Evolutionary conservation across 92 coral and sea anemone species (phyloP), one percentile per base, ranked within the genome.

Genomic region (Heliopora coerulea): DNA sequence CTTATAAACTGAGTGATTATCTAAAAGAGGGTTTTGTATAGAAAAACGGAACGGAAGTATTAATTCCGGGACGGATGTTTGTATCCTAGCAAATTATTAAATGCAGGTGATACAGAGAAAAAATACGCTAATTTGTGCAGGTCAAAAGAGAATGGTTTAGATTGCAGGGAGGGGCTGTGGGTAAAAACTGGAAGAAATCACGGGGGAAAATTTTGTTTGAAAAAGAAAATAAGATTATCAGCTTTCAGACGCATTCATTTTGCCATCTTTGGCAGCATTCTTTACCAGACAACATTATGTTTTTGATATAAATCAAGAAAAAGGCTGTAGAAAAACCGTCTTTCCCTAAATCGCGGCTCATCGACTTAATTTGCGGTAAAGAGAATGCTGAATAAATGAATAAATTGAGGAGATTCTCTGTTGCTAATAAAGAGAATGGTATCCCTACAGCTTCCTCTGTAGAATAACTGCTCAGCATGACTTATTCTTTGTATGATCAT

Each of bases 351-450:
- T 11, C 42, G 42, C 11, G 52, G 14, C 10, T 46, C n/a, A 8
- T 15, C 2, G 14, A 15, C 42, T 15, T 8, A 46, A 46, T 8
- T 46, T 46, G 52, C 52, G 15, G 52, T 2, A 15, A 46, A 46
- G 52, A 7, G n/a, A 2, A 56, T 56, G 29, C 61, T 56, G 11
- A 56, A 17, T 23, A 56, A 56, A 14, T 56, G 61, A 17, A 23
- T 9, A 56, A 17, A 33, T 54, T 52, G 62, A 52, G 27, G 77
- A 63, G 77, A 70, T 62, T 39, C 63, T 56, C 15, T 34, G 42
- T 54, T 21, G 59, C 27, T 70, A 70, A 70, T 70, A 70, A 70
- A 70, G 63, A 70, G 35, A 70, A 70, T 52, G 77, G 63, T 52
- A 54, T 31, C 27, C 77, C 77, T 70, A 63, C 30, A 27, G 57